Base-by-base conservation (phyloP, 92 coral and sea anemone species). In the Pocillopora grandis region DNA sequence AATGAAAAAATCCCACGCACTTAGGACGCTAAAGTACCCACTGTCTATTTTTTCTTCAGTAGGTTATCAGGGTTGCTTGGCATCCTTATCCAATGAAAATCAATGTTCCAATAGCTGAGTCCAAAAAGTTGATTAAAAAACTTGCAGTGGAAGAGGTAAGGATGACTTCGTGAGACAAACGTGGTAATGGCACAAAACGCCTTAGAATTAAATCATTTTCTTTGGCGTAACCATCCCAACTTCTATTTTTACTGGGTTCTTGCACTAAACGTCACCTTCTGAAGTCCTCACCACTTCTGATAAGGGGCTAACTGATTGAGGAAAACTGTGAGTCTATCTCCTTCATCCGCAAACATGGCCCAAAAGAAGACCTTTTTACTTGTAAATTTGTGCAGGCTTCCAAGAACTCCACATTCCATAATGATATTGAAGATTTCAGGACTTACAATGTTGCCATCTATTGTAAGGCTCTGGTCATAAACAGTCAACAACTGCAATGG, bases 371-470 rank as follows among this genome's bases (percentile, higher is more conserved):
- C 83, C 57, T 92, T 91, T 57, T 92, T 90, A 81, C 90, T 77
- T 19, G 90, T 90, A 37, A 84, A 77, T 58, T 77, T 72, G 48
- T 48, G n/a, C 2, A 42, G 49, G 49, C 49, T 15, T 12, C 87
- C 93, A 62, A 92, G 86, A 35, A 90, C 89, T n/a, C 95, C 93
- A 59, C 91, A 90, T 72, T 92, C 95, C 93, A 89, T 77, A 1
- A 91, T 84, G 58, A 91, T 76, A 55, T 33, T 78, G 37, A 89
- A 80, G 33, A 89, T 33, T 31, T 80, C 94, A 5, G 92, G 93
- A 78, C 90, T 80, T 76, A 89, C 77, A 76, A 78, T 80, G 20
- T 13, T 2, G 77, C 88, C 65, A 17, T 89, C 80, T 2, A 89
- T 23, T 2, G 71, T 3, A 9, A 27, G 68, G 70, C 86, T 89